Percentiles rank a stretch among this genome's conserved stretches.
phyloP scores from a whole-genome alignment of 2,113 vertebrate genomes.

The Chionodraco myersi region DNA sequence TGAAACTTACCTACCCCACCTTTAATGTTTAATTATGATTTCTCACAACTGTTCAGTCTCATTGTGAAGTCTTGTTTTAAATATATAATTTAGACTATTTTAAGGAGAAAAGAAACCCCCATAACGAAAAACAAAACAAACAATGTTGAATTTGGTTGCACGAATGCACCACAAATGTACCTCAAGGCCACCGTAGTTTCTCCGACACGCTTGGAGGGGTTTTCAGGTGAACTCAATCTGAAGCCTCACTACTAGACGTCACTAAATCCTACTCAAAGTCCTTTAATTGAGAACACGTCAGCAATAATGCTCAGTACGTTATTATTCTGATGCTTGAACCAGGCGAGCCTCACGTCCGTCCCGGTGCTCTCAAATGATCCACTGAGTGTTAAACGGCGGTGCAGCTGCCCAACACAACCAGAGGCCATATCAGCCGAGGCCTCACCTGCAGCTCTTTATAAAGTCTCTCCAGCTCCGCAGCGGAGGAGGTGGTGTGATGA shows the following conservation, averaged over 20 bases:
- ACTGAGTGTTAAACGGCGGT: too few relatives aligned
- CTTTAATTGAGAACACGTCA: neutral
- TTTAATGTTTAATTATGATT: too few relatives aligned
- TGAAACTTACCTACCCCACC: too few relatives aligned
- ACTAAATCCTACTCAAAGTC: too few relatives aligned
- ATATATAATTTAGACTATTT: neutral
- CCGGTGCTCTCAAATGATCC: neutral
- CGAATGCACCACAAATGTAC: too few relatives aligned
- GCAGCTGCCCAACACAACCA: too few relatives aligned
- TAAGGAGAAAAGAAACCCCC: too few relatives aligned
- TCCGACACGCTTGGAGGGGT: too few relatives aligned
- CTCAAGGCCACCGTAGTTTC: too few relatives aligned
- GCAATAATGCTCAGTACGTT: neutral
- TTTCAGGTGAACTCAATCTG: too few relatives aligned
- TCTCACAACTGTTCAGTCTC: neutral
- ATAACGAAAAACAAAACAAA: too few relatives aligned
- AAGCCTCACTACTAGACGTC: too few relatives aligned
- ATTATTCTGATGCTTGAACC: neutral
- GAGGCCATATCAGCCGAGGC: neutral
- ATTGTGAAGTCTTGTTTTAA: neutral
- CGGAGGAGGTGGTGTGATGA: constrained; percentile 54
- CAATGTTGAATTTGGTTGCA: neutral
- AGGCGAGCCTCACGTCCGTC: neutral
- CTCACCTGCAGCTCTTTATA: constrained; percentile 95
- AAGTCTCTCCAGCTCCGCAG: constrained; percentile 90